Percentiles rank a stretch among this genome's conserved stretches.
Conservation (phyloP, 2,797 vertebrate genomes). For the Lepilemur septentrionalis region DNA sequence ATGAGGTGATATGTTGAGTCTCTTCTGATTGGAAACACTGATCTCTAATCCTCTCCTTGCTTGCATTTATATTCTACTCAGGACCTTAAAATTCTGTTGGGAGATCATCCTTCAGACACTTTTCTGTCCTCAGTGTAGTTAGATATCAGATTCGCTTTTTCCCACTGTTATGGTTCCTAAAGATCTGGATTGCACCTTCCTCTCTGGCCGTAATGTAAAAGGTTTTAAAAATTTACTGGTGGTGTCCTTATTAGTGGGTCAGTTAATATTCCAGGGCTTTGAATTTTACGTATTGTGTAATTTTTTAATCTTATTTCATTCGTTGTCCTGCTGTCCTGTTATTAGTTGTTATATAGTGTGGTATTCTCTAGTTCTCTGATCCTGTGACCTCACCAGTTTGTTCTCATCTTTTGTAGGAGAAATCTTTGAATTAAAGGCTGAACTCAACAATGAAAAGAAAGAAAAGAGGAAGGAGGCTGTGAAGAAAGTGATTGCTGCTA, state of each 20-base stretch:
- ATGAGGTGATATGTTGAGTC: not conserved
- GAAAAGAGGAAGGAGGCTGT: constrained; percentile 99
- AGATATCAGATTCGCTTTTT: not conserved
- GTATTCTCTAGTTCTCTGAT: not conserved
- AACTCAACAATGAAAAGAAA: constrained; percentile 99
- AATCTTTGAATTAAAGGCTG: constrained; percentile 99
- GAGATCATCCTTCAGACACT: not conserved
- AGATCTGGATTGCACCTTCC: not conserved
- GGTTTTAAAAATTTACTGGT: not conserved
- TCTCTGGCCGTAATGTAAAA: not conserved
- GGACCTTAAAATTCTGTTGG: not conserved
- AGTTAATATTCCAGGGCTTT: not conserved
- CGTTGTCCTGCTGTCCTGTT: not conserved
- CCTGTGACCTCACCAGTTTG: not conserved
- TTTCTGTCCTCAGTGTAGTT: not conserved
- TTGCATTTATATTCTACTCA: not conserved
- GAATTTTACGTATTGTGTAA: not conserved
- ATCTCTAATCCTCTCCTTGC: not conserved
- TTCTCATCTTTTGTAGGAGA: constrained; percentile 88
- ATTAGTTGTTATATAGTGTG: not conserved
- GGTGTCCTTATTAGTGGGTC: not conserved
- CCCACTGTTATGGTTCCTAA: not conserved
- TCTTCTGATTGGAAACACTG: constrained; percentile 7
- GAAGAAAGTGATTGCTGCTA: constrained; percentile 99
- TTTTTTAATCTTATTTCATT: constrained; percentile 9